Percentiles rank a stretch among this genome's conserved stretches.
Conservation (phyloP, 2,113 vertebrate species). For the Oreochromis spilurus region DNA sequence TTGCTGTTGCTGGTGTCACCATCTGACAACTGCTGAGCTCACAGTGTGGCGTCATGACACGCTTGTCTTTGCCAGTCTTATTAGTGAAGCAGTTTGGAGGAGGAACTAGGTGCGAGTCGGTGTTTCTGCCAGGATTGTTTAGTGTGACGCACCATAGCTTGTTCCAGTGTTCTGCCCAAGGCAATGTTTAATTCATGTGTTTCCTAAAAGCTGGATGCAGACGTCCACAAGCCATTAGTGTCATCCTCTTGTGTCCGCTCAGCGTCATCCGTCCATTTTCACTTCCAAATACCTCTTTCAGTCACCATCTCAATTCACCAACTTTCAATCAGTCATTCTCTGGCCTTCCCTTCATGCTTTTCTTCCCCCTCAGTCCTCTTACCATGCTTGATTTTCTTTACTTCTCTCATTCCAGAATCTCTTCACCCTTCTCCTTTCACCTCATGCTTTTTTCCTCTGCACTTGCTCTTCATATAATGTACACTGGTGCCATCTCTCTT, state of each 20-base stretch:
- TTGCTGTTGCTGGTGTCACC: conserved; percentile 38
- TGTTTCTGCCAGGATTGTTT: conserved; percentile 68
- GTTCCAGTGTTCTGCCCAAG: neutral
- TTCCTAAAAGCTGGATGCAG: conserved; percentile 35
- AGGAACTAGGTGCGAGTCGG: conserved; percentile 50
- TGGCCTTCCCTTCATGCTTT: neutral
- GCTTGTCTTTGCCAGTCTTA: conserved; percentile 19
- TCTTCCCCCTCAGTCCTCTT: neutral
- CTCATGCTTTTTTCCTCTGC: neutral
- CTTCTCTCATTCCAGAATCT: neutral
- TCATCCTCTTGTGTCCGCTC: conserved; percentile 1
- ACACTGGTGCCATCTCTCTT: conserved; percentile 44
- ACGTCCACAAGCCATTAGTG: conserved; percentile 44
- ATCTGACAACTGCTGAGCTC: conserved; percentile 33
- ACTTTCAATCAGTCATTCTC: neutral
- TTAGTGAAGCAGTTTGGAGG: conserved; percentile 20
- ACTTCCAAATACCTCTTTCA: conserved; percentile 1
- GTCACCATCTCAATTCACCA: neutral
- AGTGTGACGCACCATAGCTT: conserved; percentile 39
- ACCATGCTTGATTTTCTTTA: neutral
- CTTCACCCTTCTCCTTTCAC: neutral
- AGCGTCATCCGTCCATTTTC: neutral
- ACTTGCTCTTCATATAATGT: neutral
- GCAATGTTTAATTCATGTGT: conserved; percentile 63
- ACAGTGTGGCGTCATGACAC: conserved; percentile 18